Conservation (phyloP, 2,888 invertebrate species). For the Tiliacea aurago region DNA sequence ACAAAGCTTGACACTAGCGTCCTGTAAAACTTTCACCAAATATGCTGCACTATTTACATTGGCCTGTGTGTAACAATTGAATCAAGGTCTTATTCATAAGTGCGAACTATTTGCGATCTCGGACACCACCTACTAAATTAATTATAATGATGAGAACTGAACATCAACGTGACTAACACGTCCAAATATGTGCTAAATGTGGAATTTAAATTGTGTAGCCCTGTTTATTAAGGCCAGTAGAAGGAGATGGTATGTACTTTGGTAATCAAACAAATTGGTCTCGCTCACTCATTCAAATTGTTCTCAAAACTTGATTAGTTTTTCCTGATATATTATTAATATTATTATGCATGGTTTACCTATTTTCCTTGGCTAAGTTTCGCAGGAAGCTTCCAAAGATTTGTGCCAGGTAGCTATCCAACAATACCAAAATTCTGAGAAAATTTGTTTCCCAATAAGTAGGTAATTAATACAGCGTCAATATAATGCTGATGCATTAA, state of each 20-base stretch:
- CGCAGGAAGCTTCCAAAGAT: neutral
- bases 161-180: slow-evolving; percentile 41
- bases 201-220: slow-evolving; percentile 43
- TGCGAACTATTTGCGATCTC: slow-evolving; percentile 64
- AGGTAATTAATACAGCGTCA: neutral
- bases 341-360: neutral
- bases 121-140: slow-evolving; percentile 60
- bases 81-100: slow-evolving; percentile 77
- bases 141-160: slow-evolving; percentile 46
- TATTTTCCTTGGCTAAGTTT: neutral
- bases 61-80: slow-evolving; percentile 69
- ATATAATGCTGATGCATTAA: slow-evolving; percentile 9
- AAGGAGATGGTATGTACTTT: neutral
- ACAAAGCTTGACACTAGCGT: no score
- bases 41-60: slow-evolving; percentile 49
- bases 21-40: slow-evolving; percentile 68
- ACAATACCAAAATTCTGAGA: neutral
- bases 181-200: slow-evolving; percentile 43
- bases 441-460: neutral
- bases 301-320: neutral
- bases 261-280: neutral
- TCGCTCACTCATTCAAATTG: neutral
- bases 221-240: neutral
- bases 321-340: neutral
- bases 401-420: neutral